Evolutionary conservation across 2,888 invertebrate genomes (phyloP).

Genomic region (Rhagonycha fulva): DNA sequence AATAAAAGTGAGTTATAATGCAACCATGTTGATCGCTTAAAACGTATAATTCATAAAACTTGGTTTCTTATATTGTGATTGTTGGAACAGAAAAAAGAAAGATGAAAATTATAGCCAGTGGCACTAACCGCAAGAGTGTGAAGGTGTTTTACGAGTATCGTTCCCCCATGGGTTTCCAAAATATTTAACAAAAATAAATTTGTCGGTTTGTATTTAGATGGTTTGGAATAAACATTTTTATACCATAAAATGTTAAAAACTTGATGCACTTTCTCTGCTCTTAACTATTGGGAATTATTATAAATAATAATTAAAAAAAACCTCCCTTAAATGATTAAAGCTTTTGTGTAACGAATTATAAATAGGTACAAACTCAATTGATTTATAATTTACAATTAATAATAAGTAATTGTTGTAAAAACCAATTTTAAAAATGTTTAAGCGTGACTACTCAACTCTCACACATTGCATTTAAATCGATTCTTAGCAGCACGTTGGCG

Average conservation of each 20-base stretch:
- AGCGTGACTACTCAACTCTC: background rate
- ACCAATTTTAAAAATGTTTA: background rate
- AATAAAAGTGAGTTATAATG: constrained; percentile 6
- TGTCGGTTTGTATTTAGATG: background rate
- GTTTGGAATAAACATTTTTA: background rate
- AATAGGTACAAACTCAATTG: background rate
- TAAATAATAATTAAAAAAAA: background rate
- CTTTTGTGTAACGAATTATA: background rate
- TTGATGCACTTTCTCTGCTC: too few relatives aligned
- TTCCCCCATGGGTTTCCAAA: constrained; percentile 31
- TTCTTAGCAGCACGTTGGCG: background rate
- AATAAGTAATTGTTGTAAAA: background rate
- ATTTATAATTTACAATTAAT: background rate
- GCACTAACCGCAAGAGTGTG: constrained; percentile 47
- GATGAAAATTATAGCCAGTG: constrained; percentile 44
- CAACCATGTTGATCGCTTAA: constrained; percentile 23
- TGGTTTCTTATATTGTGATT: constrained; percentile 16
- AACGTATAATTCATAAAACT: constrained; percentile 17
- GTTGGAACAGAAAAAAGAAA: constrained; percentile 21
- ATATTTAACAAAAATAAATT: background rate
- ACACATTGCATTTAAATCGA: background rate
- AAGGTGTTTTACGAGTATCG: constrained; percentile 46
- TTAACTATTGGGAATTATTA: background rate
- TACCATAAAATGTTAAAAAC: background rate
- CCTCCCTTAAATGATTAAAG: background rate